Conservation (phyloP, 2,888 invertebrate genomes). For the Galerucella nymphaeae region DNA sequence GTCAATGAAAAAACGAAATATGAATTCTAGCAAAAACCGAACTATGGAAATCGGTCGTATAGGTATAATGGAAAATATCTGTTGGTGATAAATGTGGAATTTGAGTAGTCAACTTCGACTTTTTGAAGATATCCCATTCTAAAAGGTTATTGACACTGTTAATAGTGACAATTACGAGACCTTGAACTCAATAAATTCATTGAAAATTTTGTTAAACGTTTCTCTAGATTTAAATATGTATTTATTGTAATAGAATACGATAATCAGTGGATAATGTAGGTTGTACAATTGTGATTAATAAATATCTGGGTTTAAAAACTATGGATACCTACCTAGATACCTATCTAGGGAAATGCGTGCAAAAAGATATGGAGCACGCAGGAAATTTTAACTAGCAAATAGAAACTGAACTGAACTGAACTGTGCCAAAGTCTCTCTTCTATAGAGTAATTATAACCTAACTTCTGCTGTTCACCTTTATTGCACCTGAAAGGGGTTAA, state of each 20-base stretch:
- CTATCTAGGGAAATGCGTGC: no score
- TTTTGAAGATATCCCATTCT: not conserved
- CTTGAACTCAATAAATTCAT: not conserved
- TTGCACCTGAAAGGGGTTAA: no score
- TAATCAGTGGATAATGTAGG: not conserved
- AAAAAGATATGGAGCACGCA: no score
- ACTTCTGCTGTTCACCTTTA: no score
- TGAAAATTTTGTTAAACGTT: not conserved
- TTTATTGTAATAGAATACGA: not conserved
- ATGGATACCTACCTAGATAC: no score
- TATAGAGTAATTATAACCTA: no score
- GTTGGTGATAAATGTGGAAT: not conserved
- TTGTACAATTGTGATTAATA: no score
- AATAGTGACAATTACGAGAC: not conserved
- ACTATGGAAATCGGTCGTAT: not conserved
- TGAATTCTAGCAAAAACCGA: not conserved
- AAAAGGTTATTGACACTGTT: not conserved
- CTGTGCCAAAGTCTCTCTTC: no score
- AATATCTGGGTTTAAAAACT: no score
- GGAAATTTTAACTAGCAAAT: no score
- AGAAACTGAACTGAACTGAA: no score
- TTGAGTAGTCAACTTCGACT: not conserved
- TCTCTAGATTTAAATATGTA: not conserved
- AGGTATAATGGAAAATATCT: not conserved
- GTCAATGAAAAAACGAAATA: conserved; percentile 12